Conservation (phyloP, 2,797 vertebrate genomes). For the Otolemur crassicaudatus region DNA sequence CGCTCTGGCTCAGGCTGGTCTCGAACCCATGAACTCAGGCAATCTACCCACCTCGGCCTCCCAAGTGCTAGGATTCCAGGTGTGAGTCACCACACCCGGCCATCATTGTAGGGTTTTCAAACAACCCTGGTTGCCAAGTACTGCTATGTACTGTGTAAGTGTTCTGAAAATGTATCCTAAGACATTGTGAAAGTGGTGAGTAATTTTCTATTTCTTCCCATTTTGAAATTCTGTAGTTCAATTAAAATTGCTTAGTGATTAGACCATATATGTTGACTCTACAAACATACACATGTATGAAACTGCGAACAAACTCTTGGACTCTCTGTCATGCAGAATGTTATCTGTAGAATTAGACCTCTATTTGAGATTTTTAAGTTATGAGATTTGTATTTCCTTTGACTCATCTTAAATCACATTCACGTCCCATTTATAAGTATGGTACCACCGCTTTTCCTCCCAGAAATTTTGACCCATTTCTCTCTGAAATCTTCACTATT, state of each 20-base stretch:
- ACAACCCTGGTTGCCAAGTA: background rate
- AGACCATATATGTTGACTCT: background rate
- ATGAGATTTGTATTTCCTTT: background rate
- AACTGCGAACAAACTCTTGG: background rate
- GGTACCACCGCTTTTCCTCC: background rate
- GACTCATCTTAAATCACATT: background rate
- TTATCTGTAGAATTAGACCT: background rate
- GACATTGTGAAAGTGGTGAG: background rate
- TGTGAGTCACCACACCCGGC: no score
- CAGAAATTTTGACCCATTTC: background rate
- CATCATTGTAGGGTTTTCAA: background rate
- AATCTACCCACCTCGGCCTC: no score
- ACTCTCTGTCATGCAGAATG: background rate
- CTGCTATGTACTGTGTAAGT: background rate
- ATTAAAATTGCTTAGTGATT: constrained; percentile 8
- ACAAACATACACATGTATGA: background rate
- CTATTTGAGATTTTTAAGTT: constrained; percentile 12
- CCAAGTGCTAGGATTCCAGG: no score
- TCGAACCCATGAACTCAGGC: no score
- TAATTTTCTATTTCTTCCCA: background rate
- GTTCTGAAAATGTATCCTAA: background rate
- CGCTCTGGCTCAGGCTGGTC: no score
- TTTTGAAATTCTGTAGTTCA: constrained; percentile 39
- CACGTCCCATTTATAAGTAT: background rate
- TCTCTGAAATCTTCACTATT: background rate